phyloP scores from a whole-genome alignment of 2,797 vertebrate genomes.

The Otolemur crassicaudatus region DNA sequence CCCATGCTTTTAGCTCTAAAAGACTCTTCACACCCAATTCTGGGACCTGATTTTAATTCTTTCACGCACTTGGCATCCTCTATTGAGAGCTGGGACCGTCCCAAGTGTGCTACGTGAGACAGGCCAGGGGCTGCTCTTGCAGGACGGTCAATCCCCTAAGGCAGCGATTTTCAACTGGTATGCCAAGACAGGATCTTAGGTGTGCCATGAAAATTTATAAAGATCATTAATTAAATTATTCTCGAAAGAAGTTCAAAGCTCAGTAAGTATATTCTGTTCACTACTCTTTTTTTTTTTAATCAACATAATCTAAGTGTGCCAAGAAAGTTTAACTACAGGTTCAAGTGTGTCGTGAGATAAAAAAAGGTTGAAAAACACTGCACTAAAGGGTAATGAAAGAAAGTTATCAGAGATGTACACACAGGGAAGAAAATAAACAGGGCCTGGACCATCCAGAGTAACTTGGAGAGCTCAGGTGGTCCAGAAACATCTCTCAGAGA shows the following conservation, averaged over 20 bases:
- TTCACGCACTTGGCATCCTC: background rate
- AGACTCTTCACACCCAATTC: background rate
- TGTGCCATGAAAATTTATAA: no score
- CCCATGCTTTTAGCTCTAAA: background rate
- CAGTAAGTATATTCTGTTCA: no score
- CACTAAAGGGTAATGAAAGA: background rate
- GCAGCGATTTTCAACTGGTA: no score
- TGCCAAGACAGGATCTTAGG: no score
- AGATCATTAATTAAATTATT: no score
- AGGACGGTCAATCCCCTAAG: background rate
- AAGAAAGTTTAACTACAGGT: no score
- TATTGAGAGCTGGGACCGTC: background rate
- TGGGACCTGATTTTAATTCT: background rate
- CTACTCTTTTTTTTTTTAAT: no score
- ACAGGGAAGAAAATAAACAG: background rate
- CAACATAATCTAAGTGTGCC: no score
- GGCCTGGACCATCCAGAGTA: accelerated
- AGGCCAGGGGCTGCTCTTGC: background rate
- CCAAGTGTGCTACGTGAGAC: background rate
- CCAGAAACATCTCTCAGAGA: background rate
- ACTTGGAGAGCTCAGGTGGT: no score
- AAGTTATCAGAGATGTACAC: background rate
- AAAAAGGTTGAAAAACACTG: no score
- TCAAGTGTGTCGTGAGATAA: no score
- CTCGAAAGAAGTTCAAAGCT: no score